Conservation (phyloP, 1,140 invertebrate genomes). For the Wasmannia auropunctata region DNA sequence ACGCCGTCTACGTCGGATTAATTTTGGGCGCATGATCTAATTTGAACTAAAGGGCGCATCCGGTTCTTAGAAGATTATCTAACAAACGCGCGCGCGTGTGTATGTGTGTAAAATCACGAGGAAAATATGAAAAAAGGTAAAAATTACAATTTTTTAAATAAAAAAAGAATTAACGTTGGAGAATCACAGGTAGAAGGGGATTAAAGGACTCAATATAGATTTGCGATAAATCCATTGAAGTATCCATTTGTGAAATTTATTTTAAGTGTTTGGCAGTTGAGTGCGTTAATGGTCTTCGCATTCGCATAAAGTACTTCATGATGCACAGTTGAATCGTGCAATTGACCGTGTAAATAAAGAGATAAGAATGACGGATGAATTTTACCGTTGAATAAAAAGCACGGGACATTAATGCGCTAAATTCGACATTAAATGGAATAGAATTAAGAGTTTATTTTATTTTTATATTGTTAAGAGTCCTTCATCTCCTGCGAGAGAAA, state of each 20-base stretch:
- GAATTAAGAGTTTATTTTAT: not conserved
- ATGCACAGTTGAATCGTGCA: not conserved
- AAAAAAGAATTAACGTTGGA: too few relatives aligned
- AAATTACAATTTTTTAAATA: not conserved
- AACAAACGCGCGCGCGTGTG: not conserved
- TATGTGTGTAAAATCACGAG: not conserved
- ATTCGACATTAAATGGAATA: not conserved
- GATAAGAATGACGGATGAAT: not conserved
- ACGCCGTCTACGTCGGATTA: constrained; percentile 52
- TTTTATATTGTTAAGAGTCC: not conserved
- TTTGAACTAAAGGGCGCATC: constrained; percentile 46
- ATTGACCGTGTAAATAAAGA: not conserved
- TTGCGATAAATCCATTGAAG: not conserved
- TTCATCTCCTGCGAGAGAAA: not conserved
- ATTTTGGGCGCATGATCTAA: constrained; percentile 51
- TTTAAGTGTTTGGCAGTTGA: not conserved
- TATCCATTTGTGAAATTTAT: not conserved
- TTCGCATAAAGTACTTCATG: not conserved
- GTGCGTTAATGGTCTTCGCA: not conserved
- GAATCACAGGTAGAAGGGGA: not conserved
- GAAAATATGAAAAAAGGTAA: not conserved
- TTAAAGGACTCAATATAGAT: not conserved
- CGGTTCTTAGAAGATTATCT: constrained; percentile 13
- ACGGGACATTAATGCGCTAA: not conserved
- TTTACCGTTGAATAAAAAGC: not conserved